These are phyloP conservation scores for Mya arenaria DNA, from an alignment of 1,140 invertebrate species.

Conservation along the genomic window DNA sequence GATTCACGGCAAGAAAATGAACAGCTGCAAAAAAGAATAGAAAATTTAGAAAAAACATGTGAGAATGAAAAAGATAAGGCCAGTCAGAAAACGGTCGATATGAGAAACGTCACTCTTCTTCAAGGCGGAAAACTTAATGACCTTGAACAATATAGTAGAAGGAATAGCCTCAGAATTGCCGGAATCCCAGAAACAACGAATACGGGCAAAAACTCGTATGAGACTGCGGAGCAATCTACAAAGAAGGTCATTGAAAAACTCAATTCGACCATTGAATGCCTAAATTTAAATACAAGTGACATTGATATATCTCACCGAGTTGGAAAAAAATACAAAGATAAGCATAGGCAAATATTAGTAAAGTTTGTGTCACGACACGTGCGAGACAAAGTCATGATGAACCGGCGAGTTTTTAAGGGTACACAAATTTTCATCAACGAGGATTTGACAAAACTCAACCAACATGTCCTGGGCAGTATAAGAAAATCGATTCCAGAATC, in stretches of 20 bases:
- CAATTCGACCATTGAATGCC: neutral
- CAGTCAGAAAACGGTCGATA: neutral
- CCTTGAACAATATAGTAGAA: neutral
- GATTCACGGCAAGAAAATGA: conserved; percentile 3
- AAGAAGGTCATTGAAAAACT: neutral
- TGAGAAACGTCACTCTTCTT: neutral
- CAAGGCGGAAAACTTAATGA: neutral
- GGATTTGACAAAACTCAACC: conserved; percentile 3
- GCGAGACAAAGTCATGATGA: neutral
- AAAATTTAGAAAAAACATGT: neutral
- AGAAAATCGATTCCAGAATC: neutral
- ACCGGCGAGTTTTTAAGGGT: neutral
- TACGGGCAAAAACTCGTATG: neutral
- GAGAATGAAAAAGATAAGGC: neutral
- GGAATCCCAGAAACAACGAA: neutral
- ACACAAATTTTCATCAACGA: conserved; percentile 4
- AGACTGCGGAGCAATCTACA: neutral
- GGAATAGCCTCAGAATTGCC: neutral
- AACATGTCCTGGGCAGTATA: neutral
- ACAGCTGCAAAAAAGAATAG: neutral
- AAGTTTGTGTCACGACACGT: neutral
- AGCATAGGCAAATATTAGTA: neutral
- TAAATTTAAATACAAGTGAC: neutral
- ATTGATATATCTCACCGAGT: conserved; percentile 27
- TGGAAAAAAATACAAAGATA: neutral